phyloP scores from a whole-genome alignment of 1,140 invertebrate genomes.

The Riptortus pedestris region DNA sequence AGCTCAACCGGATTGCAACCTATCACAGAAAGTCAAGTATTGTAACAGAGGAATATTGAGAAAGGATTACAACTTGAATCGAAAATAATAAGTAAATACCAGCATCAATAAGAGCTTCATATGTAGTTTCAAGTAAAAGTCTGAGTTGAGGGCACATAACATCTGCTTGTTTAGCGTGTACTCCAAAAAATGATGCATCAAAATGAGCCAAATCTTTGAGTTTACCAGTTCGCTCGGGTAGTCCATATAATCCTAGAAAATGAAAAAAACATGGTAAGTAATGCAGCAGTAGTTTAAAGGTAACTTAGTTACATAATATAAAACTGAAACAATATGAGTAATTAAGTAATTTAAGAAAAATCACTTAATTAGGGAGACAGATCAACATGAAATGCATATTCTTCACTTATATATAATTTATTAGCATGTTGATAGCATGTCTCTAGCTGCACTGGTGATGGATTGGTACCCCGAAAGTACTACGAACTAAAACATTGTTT shows the following conservation, averaged over 20 bases:
- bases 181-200: slow-evolving; percentile 87
- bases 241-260: slow-evolving; percentile 52
- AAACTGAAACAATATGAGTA: background rate
- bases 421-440: no score
- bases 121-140: slow-evolving; percentile 80
- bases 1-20: slow-evolving; percentile 67
- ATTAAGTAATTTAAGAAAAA: background rate
- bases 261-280: background rate
- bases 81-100: slow-evolving; percentile 42
- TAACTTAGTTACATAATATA: background rate
- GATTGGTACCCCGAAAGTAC: no score
- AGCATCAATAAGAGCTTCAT: slow-evolving; percentile 91
- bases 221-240: slow-evolving; percentile 79
- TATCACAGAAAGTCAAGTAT: slow-evolving; percentile 30
- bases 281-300: background rate
- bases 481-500: no score
- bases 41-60: background rate
- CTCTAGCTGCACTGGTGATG: no score
- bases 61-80: background rate
- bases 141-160: slow-evolving; percentile 92
- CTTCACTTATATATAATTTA: no score
- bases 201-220: slow-evolving; percentile 78
- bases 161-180: slow-evolving; percentile 86
- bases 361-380: background rate
- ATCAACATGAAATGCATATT: no score